phyloP scores from a whole-genome alignment of 2,797 vertebrate genomes.

The Eupleurogrammus muticus region DNA sequence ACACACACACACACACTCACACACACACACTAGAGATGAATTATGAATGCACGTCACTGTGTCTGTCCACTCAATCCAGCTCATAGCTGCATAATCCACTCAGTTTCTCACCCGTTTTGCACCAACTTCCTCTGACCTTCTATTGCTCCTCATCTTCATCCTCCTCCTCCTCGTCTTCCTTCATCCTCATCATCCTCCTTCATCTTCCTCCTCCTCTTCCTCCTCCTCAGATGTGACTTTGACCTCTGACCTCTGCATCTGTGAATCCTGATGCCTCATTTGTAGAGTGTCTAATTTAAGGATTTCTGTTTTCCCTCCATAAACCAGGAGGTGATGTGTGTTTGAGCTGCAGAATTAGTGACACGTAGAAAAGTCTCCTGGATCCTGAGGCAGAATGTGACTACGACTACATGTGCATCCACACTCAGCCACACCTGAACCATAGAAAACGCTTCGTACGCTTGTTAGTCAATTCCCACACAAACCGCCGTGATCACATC shows the following conservation, averaged over 20 bases:
- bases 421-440: not conserved
- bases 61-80: slow-evolving; percentile 26
- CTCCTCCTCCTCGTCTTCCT: slow-evolving; percentile 16
- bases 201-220: not conserved
- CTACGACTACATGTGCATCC: not conserved
- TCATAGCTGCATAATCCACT: slow-evolving; percentile 49
- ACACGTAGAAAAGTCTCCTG: not conserved
- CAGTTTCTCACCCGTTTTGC: slow-evolving; percentile 48
- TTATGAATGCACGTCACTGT: slow-evolving; percentile 48
- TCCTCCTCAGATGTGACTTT: slow-evolving; percentile 30
- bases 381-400: no score
- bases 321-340: not conserved
- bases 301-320: not conserved
- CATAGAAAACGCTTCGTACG: not conserved
- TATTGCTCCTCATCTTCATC: slow-evolving; percentile 17
- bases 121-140: slow-evolving; percentile 43
- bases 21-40: slow-evolving; percentile 47
- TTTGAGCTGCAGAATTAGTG: not conserved
- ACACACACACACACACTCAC: slow-evolving; percentile 10
- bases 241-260: slow-evolving; percentile 29
- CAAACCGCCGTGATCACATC: not conserved
- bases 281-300: slow-evolving; percentile 15
- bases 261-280: slow-evolving; percentile 54
- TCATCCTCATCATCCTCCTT: slow-evolving; percentile 4
- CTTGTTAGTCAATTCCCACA: not conserved